phyloP scores from a whole-genome alignment of 1,140 invertebrate species.

The Rhyacophila brunnea region DNA sequence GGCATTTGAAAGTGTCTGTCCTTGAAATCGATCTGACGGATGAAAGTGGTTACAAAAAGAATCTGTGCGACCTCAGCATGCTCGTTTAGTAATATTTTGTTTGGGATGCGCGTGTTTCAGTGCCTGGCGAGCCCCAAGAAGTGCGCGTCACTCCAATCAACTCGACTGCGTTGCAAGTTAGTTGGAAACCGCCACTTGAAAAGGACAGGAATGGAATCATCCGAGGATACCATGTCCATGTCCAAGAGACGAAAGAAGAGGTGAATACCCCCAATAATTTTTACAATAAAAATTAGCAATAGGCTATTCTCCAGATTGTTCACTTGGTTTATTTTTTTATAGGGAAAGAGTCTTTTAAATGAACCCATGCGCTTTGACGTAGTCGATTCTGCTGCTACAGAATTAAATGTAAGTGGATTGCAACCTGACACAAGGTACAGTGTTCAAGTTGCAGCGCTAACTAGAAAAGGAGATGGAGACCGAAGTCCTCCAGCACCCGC shows the following conservation, averaged over 20 bases:
- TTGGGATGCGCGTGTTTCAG: slow-evolving; percentile 60
- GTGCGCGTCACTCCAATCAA: slow-evolving; percentile 85
- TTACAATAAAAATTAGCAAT: neutral
- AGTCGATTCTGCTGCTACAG: slow-evolving; percentile 71
- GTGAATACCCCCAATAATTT: slow-evolving; percentile 48
- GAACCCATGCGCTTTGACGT: slow-evolving; percentile 84
- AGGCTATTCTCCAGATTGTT: too few relatives aligned
- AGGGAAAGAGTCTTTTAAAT: slow-evolving; percentile 78
- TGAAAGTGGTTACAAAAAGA: neutral
- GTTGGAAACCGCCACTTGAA: slow-evolving; percentile 86
- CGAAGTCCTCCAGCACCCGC: slow-evolving; percentile 79
- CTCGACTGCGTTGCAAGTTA: slow-evolving; percentile 88
- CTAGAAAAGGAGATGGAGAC: slow-evolving; percentile 92
- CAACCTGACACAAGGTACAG: slow-evolving; percentile 92
- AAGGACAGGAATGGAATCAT: slow-evolving; percentile 96
- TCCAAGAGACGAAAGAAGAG: slow-evolving; percentile 87
- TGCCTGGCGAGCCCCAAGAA: slow-evolving; percentile 92
- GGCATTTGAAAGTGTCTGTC: slow-evolving; percentile 21
- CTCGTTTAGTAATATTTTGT: neutral
- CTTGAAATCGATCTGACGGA: too few relatives aligned
- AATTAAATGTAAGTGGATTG: slow-evolving; percentile 82
- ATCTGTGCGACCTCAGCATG: neutral
- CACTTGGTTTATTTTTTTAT: slow-evolving; percentile 12
- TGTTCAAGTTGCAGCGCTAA: slow-evolving; percentile 91
- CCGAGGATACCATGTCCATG: slow-evolving; percentile 92